phyloP scores from a whole-genome alignment of 2,888 invertebrate genomes.

The Yponomeuta malinellus region DNA sequence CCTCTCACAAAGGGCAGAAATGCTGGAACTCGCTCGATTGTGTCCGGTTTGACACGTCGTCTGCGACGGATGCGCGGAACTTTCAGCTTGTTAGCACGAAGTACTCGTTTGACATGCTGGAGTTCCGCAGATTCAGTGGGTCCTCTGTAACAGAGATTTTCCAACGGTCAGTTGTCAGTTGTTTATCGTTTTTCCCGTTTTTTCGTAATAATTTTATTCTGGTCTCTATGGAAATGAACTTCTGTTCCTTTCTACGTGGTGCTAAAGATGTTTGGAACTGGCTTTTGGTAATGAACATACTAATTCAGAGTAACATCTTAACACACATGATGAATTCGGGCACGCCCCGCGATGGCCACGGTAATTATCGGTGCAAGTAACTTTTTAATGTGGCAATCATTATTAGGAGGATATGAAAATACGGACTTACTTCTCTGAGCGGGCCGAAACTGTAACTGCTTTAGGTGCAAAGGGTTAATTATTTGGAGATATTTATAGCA shows the following conservation, averaged over 20 bases:
- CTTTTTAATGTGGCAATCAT: slow-evolving; percentile 13
- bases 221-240: not conserved
- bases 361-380: slow-evolving; percentile 19
- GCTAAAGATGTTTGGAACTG: slow-evolving; percentile 27
- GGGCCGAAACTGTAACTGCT: not conserved
- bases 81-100: too few species aligned
- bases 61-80: too few species aligned
- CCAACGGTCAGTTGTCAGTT: too few species aligned
- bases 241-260: not conserved
- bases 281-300: slow-evolving; percentile 28
- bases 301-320: slow-evolving; percentile 65
- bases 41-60: too few species aligned
- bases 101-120: too few species aligned
- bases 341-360: slow-evolving; percentile 59
- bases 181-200: too few species aligned
- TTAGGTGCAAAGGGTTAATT: not conserved
- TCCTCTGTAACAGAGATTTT: too few species aligned
- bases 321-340: slow-evolving; percentile 67
- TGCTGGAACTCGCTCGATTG: too few species aligned
- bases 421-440: not conserved
- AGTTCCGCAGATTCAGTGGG: too few species aligned
- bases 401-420: not conserved
- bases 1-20: too few species aligned
- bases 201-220: too few species aligned
- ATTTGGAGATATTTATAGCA: not conserved